Percentiles rank a stretch among this genome's conserved stretches.
These are phyloP conservation scores for Phocides pigmalion DNA, from an alignment of 1,140 invertebrate genomes.

Conservation along the genomic window DNA sequence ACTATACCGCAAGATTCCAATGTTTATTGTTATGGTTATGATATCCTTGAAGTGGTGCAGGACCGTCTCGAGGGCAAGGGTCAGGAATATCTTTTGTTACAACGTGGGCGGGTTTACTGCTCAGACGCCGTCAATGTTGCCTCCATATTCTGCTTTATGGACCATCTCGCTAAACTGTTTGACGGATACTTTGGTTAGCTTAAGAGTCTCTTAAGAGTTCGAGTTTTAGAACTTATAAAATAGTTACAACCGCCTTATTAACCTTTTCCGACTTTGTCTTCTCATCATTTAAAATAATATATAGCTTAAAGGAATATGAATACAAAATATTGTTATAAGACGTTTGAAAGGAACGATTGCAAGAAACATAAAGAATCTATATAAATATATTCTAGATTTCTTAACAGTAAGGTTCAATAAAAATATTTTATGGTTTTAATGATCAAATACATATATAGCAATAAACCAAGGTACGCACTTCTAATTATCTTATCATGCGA, in stretches of 20 bases:
- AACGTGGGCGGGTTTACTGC: conserved; percentile 76
- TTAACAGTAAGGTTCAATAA: too few species aligned
- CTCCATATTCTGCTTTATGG: conserved; percentile 62
- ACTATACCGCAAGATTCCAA: conserved; percentile 7
- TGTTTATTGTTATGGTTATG: conserved; percentile 32
- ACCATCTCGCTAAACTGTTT: conserved; percentile 64
- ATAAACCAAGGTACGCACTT: too few species aligned
- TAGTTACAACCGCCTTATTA: background rate
- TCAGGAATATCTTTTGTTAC: conserved; percentile 71
- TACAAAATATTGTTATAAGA: too few species aligned
- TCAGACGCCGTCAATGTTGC: conserved; percentile 64
- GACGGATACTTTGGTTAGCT: conserved; percentile 59
- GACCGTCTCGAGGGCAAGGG: conserved; percentile 66
- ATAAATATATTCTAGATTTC: too few species aligned
- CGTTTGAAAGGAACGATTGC: too few species aligned
- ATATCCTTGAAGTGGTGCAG: conserved; percentile 42
- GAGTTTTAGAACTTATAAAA: background rate
- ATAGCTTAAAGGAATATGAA: too few species aligned
- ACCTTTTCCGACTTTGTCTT: background rate
- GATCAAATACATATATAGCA: too few species aligned
- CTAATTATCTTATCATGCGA: too few species aligned
- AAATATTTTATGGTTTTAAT: too few species aligned
- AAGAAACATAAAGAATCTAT: too few species aligned
- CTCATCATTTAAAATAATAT: background rate
- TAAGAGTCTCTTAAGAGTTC: background rate